Evolutionary conservation across 2,113 vertebrate genomes (phyloP).

Genomic region (Campylomormyrus tamandua): DNA sequence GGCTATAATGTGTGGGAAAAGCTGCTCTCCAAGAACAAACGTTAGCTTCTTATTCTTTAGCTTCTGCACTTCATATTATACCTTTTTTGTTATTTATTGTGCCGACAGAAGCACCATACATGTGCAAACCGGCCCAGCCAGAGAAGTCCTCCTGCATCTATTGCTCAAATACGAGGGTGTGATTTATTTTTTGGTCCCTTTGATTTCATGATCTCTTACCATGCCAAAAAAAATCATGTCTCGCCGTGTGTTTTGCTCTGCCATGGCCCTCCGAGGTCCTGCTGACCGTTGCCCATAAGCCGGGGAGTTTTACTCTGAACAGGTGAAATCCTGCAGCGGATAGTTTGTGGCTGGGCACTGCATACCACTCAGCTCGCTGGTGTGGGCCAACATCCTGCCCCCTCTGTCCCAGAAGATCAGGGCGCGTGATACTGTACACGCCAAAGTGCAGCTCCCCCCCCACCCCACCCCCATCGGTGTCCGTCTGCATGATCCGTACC

Average conservation of each 20-base stretch:
- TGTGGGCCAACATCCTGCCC: background rate
- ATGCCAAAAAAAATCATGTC: slow-evolving; percentile 7
- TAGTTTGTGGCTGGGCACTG: background rate
- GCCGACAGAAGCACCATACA: background rate
- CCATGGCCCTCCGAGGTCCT: background rate
- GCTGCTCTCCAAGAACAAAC: background rate
- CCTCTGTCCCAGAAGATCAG: background rate
- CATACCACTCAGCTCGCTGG: background rate
- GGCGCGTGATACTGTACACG: background rate
- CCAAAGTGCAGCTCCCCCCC: background rate
- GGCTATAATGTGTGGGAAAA: background rate
- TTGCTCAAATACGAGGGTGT: slow-evolving; percentile 6
- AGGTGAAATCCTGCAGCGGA: background rate
- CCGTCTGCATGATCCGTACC: background rate
- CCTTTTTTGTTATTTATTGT: background rate
- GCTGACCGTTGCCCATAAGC: background rate
- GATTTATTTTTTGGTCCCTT: slow-evolving; percentile 11
- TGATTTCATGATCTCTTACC: background rate
- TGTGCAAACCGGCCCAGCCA: background rate
- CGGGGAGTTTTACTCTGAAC: background rate
- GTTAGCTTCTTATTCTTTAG: background rate
- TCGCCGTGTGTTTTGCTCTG: background rate
- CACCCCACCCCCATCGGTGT: background rate
- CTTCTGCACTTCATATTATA: background rate
- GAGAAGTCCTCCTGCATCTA: slow-evolving; percentile 14